These are phyloP conservation scores for Sminthurides aquaticus DNA, from an alignment of 2,888 invertebrate genomes.

Conservation along the genomic window DNA sequence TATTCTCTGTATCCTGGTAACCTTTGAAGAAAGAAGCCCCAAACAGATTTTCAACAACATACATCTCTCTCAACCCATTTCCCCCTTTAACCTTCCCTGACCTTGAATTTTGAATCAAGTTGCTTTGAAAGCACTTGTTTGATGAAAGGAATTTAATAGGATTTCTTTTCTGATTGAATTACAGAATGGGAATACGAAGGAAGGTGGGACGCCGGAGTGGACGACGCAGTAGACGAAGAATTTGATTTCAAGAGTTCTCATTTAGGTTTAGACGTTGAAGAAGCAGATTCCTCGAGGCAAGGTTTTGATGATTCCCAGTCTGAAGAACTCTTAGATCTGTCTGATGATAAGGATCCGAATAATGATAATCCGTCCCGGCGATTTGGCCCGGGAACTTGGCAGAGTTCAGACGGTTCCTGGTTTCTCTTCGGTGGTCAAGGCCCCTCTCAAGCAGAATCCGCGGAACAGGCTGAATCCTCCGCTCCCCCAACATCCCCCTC, in stretches of 20 bases:
- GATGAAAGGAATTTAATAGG: neutral
- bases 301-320: neutral
- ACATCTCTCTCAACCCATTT: too few relatives aligned
- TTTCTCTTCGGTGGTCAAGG: conserved; percentile 43
- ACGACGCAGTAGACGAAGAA: neutral
- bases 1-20: too few relatives aligned
- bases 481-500: too few relatives aligned
- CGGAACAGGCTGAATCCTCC: too few relatives aligned
- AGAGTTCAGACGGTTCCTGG: conserved; percentile 34
- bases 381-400: conserved; percentile 37
- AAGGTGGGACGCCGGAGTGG: conserved; percentile 1
- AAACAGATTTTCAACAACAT: too few relatives aligned
- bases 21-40: too few relatives aligned
- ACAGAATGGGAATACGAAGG: conserved; percentile 38
- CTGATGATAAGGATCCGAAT: conserved; percentile 8
- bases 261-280: neutral
- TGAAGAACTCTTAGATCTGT: neutral
- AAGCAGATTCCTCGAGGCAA: neutral
- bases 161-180: conserved; percentile 13
- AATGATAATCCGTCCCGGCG: conserved; percentile 23
- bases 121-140: too few relatives aligned
- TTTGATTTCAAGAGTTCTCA: neutral
- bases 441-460: conserved; percentile 8
- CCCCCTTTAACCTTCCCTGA: too few relatives aligned
- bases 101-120: too few relatives aligned